Evolutionary conservation across 2,888 invertebrate species (phyloP), one percentile per base, ranked within the genome.

Genomic region (Ichneumoninae sp.): DNA sequence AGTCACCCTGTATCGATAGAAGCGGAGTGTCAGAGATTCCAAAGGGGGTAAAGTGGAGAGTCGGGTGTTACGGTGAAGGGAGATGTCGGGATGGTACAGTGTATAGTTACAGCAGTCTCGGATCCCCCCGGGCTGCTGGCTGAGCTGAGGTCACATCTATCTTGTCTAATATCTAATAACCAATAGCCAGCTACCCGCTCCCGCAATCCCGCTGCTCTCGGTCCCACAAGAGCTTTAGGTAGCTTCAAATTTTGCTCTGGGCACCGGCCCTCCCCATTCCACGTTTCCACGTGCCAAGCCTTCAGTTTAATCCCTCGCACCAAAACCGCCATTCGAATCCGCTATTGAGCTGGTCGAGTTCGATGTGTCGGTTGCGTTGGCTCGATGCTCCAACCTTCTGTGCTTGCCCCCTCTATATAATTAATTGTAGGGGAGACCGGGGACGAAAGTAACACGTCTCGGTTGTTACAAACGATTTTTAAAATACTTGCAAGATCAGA

Each of bases 161-260:
- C 83, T 77, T 81, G 76, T 76, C 69, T 81, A 81, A 84, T 84
- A 84, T 84, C 81, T 81, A 84, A 84, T 84, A 84, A 81, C 84
- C 84, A 77, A 84, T 84, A 81, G 75, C 63, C 60, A 57, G 57
- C 73, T 22, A 57, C 57, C 60, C 44, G 26, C 44, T 30, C 44
- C 44, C n/a, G n/a, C 30, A 44, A 10, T 57, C 10, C 73, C 30
- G n/a, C 26, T 47, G 22, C 60, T 47, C 26, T n/a, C 44, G 60
- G 74, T 26, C 60, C 44, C 74, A 47, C 63, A 74, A 74, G 74
- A 74, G 74, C 60, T 63, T 74, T 63, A n/a, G n/a, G 60, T 30
- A 30, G 74, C 57, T 63, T 47, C 47, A 33, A 57, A 19, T 74
- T 60, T 44, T 44, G 26, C 60, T 47, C 60, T 6, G 16, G 30